phyloP scores from a whole-genome alignment of 2,113 vertebrate species.

The Ageneiosus marmoratus region DNA sequence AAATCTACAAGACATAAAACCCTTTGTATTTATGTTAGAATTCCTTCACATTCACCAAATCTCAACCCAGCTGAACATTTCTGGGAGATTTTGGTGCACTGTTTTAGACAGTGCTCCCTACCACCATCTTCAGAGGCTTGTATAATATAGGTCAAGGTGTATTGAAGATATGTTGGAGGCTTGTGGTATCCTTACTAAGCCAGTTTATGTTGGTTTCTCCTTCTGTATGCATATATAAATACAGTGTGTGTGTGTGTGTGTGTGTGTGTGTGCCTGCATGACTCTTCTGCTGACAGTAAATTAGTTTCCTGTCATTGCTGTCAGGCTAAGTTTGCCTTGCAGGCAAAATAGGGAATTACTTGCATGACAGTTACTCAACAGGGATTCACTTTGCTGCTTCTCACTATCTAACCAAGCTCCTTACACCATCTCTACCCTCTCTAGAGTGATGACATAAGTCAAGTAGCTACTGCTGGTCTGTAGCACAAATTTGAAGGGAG shows the following conservation, averaged over 20 bases:
- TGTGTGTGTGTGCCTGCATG: neutral
- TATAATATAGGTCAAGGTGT: neutral
- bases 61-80: neutral
- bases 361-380: constrained; percentile 34
- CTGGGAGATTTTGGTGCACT: neutral
- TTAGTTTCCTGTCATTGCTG: constrained; percentile 30
- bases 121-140: neutral
- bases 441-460: neutral
- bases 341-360: constrained; percentile 37
- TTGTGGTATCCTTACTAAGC: neutral
- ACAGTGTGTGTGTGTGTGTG: constrained; percentile 7
- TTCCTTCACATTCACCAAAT: neutral
- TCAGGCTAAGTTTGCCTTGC: constrained; percentile 29
- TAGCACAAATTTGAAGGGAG: neutral
- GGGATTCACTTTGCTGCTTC: constrained; percentile 33
- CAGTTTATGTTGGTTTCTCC: neutral
- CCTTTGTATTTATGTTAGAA: neutral
- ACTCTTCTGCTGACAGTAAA: constrained; percentile 22
- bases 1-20: neutral
- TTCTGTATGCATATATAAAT: neutral
- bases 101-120: neutral
- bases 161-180: neutral
- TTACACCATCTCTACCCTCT: neutral
- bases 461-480: neutral
- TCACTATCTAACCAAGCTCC: constrained; percentile 18